phyloP scores from a whole-genome alignment of 2,888 invertebrate genomes.

The Mythimna ferrago region DNA sequence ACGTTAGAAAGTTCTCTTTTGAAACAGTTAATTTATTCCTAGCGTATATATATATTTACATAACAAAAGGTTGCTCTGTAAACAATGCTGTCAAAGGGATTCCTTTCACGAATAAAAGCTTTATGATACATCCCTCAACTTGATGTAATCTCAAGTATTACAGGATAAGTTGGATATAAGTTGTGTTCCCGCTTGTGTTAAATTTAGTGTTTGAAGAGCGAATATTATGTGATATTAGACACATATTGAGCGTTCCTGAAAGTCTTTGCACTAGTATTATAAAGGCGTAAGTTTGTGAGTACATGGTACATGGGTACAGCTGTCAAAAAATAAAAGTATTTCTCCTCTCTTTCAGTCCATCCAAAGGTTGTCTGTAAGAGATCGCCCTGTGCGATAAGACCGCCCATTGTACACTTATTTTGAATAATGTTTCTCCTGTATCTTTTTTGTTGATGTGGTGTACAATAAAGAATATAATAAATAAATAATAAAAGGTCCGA shows the following conservation, averaged over 20 bases:
- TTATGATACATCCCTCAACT: slow-evolving; percentile 65
- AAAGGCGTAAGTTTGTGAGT: too few species aligned
- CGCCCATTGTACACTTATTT: too few species aligned
- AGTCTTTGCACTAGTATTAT: not conserved
- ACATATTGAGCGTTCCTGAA: not conserved
- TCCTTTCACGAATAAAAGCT: slow-evolving; percentile 68
- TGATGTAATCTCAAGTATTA: slow-evolving; percentile 68
- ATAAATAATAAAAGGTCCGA: too few species aligned
- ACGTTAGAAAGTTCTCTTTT: slow-evolving; percentile 55
- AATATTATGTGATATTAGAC: slow-evolving; percentile 27
- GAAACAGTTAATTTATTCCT: slow-evolving; percentile 72
- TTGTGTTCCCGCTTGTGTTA: slow-evolving; percentile 43
- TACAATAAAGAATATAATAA: too few species aligned
- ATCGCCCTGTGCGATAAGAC: too few species aligned
- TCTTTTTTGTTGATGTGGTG: too few species aligned
- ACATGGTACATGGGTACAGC: too few species aligned
- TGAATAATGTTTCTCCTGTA: too few species aligned
- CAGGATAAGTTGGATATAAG: slow-evolving; percentile 57
- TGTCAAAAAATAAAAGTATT: too few species aligned
- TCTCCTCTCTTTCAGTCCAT: too few species aligned
- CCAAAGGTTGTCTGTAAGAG: too few species aligned
- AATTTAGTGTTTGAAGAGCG: slow-evolving; percentile 43
- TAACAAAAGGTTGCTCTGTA: slow-evolving; percentile 72
- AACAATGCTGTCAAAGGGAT: slow-evolving; percentile 73
- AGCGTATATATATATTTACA: slow-evolving; percentile 68